Conservation (phyloP, 1,140 invertebrate genomes). For the Triops cancriformis region DNA sequence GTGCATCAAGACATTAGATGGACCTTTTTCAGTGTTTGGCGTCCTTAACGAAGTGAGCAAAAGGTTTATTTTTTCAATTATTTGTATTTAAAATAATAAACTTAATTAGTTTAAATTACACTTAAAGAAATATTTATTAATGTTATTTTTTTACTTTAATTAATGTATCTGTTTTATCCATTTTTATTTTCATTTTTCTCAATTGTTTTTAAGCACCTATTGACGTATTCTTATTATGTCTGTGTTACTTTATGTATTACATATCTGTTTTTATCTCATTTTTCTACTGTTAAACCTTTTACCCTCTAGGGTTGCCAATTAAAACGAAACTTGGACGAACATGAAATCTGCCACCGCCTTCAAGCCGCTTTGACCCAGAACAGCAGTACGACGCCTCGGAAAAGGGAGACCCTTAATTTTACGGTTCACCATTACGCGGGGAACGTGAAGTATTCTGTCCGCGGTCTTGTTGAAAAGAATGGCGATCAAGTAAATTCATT, state of each 20-base stretch:
- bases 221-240: no score
- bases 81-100: constrained; percentile 11
- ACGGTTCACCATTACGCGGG: constrained; percentile 40
- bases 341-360: constrained; percentile 36
- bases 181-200: no score
- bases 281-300: no score
- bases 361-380: neutral
- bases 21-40: constrained; percentile 37
- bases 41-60: constrained; percentile 41
- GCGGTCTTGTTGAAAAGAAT: constrained; percentile 41
- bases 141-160: no score
- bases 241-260: neutral
- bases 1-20: constrained; percentile 32
- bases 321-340: constrained; percentile 40
- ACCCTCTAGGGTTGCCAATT: constrained; percentile 36
- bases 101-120: no score
- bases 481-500: constrained; percentile 38
- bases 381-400: neutral
- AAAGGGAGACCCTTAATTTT: constrained; percentile 33
- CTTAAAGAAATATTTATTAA: no score
- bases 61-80: no score
- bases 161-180: no score
- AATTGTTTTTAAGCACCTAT: no score
- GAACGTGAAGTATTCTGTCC: constrained; percentile 38
- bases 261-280: neutral